phyloP scores from a whole-genome alignment of 1,140 invertebrate species.

The Drosophila pandora region DNA sequence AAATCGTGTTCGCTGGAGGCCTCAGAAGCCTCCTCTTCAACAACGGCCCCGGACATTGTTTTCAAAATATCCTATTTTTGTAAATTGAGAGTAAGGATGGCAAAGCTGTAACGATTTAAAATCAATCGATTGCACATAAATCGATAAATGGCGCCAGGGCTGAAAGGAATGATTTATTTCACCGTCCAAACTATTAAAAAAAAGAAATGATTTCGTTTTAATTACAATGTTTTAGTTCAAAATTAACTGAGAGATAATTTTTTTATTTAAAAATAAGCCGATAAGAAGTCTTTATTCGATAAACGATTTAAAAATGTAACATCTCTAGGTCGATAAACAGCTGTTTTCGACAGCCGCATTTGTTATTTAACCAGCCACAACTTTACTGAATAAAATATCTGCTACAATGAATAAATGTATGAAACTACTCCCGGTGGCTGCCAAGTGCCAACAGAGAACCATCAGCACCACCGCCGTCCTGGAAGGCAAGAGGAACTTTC shows the following conservation, averaged over 20 bases:
- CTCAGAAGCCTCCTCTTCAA: slow-evolving; percentile 2
- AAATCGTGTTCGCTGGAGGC: slow-evolving; percentile 46
- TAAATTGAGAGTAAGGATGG: slow-evolving; percentile 2
- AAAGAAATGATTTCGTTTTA: no score
- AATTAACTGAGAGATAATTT: no score
- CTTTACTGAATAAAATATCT: slow-evolving; percentile 14
- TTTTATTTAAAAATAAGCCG: no score
- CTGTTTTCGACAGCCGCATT: slow-evolving; percentile 36
- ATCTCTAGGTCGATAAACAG: slow-evolving; percentile 18
- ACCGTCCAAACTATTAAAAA: no score
- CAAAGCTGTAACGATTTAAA: not conserved
- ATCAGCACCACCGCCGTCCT: slow-evolving; percentile 86
- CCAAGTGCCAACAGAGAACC: slow-evolving; percentile 79
- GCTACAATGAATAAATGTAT: slow-evolving; percentile 68
- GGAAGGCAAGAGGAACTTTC: slow-evolving; percentile 91
- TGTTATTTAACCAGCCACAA: slow-evolving; percentile 66
- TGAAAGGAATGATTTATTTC: not conserved
- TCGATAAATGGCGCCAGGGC: not conserved
- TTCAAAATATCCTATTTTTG: not conserved
- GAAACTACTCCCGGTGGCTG: slow-evolving; percentile 55
- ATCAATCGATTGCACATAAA: not conserved
- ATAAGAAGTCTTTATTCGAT: not conserved
- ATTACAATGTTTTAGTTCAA: no score
- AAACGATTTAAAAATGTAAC: not conserved
- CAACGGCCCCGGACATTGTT: slow-evolving; percentile 31